phyloP scores from a whole-genome alignment of 2,888 invertebrate genomes.

The Dicyrtoma fusca region DNA sequence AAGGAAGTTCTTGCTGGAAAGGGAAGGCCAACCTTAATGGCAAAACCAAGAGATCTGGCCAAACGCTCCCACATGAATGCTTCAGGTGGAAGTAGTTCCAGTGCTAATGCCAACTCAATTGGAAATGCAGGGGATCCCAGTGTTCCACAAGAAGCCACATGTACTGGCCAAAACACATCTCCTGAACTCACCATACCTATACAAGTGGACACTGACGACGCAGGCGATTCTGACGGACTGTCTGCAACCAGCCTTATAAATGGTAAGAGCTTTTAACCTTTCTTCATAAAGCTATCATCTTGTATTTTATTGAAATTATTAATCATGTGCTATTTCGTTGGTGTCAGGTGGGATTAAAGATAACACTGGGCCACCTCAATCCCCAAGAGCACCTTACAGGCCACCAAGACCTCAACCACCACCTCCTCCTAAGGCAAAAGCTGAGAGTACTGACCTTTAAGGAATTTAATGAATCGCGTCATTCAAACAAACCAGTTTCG shows the following conservation, averaged over 20 bases:
- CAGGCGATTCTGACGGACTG: slow-evolving; percentile 1
- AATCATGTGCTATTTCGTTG: neutral
- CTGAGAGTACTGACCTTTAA: slow-evolving; percentile 54
- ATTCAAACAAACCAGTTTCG: too few species aligned
- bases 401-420: slow-evolving; percentile 54
- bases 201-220: neutral
- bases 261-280: too few species aligned
- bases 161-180: neutral
- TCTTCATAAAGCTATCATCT: neutral
- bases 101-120: slow-evolving; percentile 11
- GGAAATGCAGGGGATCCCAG: neutral
- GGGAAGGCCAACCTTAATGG: slow-evolving; percentile 52
- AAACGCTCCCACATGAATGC: slow-evolving; percentile 37
- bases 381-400: slow-evolving; percentile 38
- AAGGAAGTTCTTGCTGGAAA: slow-evolving; percentile 38
- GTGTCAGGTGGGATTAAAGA: slow-evolving; percentile 24
- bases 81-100: neutral
- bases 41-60: slow-evolving; percentile 51
- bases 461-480: too few species aligned
- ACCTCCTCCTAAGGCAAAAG: slow-evolving; percentile 46
- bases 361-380: slow-evolving; percentile 6
- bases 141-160: neutral
- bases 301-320: neutral
- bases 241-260: slow-evolving; percentile 26
- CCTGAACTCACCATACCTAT: neutral